These are phyloP conservation scores for Porites lobata DNA, from an alignment of 92 coral and sea anemone genomes.

Conservation along the genomic window DNA sequence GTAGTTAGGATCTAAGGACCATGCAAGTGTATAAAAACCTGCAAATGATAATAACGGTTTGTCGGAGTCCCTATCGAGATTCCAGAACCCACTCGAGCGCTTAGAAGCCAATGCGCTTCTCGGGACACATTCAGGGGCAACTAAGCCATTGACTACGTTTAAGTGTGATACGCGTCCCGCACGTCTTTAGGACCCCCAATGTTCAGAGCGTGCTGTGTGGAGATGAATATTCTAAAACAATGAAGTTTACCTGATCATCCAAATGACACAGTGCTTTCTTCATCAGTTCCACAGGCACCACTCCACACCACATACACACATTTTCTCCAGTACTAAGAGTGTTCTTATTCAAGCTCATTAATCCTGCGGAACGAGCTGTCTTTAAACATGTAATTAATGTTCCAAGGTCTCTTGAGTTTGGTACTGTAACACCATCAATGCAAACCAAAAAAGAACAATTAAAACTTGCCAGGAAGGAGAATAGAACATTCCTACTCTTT, in stretches of 20 bases:
- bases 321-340: not conserved
- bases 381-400: slow-evolving; percentile 88
- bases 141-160: too few relatives aligned
- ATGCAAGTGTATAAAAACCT: too few relatives aligned
- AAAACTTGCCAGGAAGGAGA: not conserved
- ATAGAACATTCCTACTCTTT: too few relatives aligned
- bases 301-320: slow-evolving; percentile 80
- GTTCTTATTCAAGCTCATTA: slow-evolving; percentile 58
- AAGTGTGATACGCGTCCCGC: too few relatives aligned
- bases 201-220: too few relatives aligned
- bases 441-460: not conserved
- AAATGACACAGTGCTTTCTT: slow-evolving; percentile 82
- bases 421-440: not conserved
- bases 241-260: slow-evolving; percentile 81
- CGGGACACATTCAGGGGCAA: too few relatives aligned
- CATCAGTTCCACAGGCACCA: slow-evolving; percentile 80
- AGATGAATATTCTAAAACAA: not conserved
- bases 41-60: too few relatives aligned
- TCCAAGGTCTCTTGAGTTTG: slow-evolving; percentile 24
- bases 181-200: too few relatives aligned
- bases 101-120: too few relatives aligned
- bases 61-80: too few relatives aligned
- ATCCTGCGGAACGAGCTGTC: slow-evolving; percentile 90
- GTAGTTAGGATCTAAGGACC: too few relatives aligned
- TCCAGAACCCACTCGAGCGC: too few relatives aligned